A percentile compares a stretch with the other conserved stretches of the same genome.
Conservation (phyloP, 2,888 invertebrate genomes). For the Drosophila engyochracea region DNA sequence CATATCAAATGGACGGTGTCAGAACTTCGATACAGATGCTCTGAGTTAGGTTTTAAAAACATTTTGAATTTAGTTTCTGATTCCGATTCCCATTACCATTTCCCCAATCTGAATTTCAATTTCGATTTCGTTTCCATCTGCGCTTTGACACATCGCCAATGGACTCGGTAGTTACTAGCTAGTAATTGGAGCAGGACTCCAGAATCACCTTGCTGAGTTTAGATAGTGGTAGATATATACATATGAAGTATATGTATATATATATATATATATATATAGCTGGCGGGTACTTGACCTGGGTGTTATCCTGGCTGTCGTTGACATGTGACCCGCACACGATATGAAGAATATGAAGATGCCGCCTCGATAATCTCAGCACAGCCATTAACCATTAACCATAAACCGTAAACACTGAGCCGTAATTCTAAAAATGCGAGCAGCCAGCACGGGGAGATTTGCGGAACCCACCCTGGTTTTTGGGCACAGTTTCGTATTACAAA, state of each 20-base stretch:
- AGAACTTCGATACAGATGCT: not conserved
- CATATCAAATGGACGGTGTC: not conserved
- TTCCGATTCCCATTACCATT: not conserved
- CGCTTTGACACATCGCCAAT: no score
- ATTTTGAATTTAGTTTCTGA: not conserved
- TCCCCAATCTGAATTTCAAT: not conserved
- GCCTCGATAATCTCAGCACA: slow-evolving; percentile 11
- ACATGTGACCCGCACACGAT: slow-evolving; percentile 9
- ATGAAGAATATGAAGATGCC: not conserved
- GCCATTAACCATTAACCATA: slow-evolving; percentile 1
- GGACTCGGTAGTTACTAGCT: no score
- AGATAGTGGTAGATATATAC: no score
- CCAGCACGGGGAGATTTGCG: slow-evolving; percentile 1
- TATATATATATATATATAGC: not conserved
- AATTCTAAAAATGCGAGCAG: not conserved
- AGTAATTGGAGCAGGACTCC: no score
- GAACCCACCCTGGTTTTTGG: slow-evolving; percentile 11
- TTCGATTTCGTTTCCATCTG: not conserved
- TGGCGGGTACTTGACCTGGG: not conserved
- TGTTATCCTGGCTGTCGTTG: slow-evolving; percentile 13
- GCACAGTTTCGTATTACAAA: slow-evolving; percentile 60
- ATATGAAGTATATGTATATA: not conserved
- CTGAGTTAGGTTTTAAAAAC: no score
- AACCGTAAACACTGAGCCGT: slow-evolving; percentile 1
- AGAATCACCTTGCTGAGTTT: not conserved